These are phyloP conservation scores for Diorhabda sublineata DNA, from an alignment of 1,140 invertebrate genomes.

Conservation along the genomic window DNA sequence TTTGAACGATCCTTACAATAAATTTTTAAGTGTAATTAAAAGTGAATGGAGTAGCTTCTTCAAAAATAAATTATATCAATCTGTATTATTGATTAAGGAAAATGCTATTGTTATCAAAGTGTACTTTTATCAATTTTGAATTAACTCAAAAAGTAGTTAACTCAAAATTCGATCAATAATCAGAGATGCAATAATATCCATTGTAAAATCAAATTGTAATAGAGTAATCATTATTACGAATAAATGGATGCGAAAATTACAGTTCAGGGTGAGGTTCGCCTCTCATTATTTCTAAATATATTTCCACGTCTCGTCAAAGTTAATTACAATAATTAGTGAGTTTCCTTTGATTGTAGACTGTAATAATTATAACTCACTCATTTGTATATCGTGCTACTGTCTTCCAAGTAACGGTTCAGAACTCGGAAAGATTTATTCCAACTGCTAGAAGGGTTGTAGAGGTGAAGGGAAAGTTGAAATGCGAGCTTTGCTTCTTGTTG, in stretches of 20 bases:
- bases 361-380: conserved; percentile 3
- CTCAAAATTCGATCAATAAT: no score
- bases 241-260: neutral
- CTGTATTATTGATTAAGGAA: no score
- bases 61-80: no score
- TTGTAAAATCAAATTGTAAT: no score
- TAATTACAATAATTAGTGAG: conserved; percentile 3
- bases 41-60: no score
- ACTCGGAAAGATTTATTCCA: neutral
- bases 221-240: neutral
- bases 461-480: neutral
- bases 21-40: no score
- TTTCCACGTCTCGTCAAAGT: neutral
- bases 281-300: neutral
- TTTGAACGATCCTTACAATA: no score
- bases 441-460: neutral
- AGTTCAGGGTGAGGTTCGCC: neutral
- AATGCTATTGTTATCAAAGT: no score
- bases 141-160: no score
- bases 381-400: neutral
- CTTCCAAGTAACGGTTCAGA: neutral
- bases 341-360: neutral
- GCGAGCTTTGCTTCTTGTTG: neutral
- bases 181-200: no score
- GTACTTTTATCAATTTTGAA: no score